phyloP scores from a whole-genome alignment of 1,140 invertebrate genomes.

The Camponotus floridanus region DNA sequence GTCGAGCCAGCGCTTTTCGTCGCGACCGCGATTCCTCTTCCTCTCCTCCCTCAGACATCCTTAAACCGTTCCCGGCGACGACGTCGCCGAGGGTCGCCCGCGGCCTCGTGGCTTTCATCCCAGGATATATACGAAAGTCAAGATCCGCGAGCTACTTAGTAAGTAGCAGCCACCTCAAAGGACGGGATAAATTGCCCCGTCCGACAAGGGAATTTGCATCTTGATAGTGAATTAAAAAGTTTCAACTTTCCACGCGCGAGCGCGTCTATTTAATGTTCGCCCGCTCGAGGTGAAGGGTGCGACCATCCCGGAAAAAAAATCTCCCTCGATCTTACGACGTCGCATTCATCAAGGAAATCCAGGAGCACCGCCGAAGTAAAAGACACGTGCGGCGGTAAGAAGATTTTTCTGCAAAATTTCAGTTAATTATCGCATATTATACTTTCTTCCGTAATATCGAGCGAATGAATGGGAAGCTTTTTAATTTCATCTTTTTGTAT shows the following conservation, averaged over 20 bases:
- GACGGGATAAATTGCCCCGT: constrained; percentile 78
- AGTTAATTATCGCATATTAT: constrained; percentile 20
- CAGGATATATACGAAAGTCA: constrained; percentile 56
- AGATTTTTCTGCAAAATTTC: constrained; percentile 18
- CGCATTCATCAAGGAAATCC: constrained; percentile 65
- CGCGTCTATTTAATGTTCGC: constrained; percentile 72
- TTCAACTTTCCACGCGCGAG: constrained; percentile 65
- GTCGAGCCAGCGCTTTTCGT: constrained; percentile 38
- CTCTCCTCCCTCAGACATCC: neutral
- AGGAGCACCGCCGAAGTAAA: neutral
- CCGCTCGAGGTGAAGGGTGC: constrained; percentile 46
- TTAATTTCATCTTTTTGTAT: neutral
- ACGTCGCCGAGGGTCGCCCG: constrained; percentile 42
- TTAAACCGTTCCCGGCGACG: neutral
- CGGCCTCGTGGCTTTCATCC: constrained; percentile 56
- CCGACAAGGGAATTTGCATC: constrained; percentile 82
- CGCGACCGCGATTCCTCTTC: neutral
- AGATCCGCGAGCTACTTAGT: constrained; percentile 63
- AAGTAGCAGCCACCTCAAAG: constrained; percentile 72
- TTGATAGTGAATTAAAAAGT: constrained; percentile 84
- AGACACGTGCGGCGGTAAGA: neutral
- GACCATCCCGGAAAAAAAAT: constrained; percentile 55
- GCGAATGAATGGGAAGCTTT: neutral
- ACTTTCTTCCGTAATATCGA: neutral
- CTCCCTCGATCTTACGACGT: constrained; percentile 35